Base-by-base conservation (phyloP, 1,140 invertebrate genomes). In the Drosophila sulfurigaster region DNA sequence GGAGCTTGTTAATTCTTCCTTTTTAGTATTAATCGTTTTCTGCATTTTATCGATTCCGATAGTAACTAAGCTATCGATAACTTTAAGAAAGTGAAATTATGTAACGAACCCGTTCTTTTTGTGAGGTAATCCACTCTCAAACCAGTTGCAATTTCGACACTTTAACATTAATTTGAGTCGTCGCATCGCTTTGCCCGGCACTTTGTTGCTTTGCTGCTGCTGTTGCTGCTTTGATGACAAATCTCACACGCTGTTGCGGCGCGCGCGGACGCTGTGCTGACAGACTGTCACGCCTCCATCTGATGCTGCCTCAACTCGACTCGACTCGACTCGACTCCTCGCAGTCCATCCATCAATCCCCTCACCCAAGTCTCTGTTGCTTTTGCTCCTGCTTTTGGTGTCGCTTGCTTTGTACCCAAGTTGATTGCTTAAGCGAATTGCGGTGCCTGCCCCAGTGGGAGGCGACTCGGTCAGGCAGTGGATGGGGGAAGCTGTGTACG, bases 351-450 rank as follows among this genome's bases (percentile, higher is more conserved):
- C 15, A 57, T 38, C 32, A 57, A 38, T 20, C 54, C 0, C 52
- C 52, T 15, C 52, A 32, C 1, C 41, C 41, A 43, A 38, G 2
- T 32, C 32, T 56, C 52, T 38, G 20, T 25, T 25, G 20, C 20
- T 25, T 25, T 25, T 25, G 20, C 20, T 25, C 20, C 32, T 56
- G 7, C 10, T 30, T 7, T 10, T 10, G 35, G 7, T 38, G 35
- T 32, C 20, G 11, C 28, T 35, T 38, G 15, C 15, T 57, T 20
- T 41, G 35, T 64, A 57, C 76, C 62, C 75, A 46, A 49, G 43
- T 72, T 79, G 76, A 79, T 79, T 79, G 77, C 77, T 79, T 79
- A 79, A 79, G 76, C 77, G 77, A 79, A 74, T 79, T 79, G 77
- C 45, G 76, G 69, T 54, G 51, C n/a, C 51, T 54, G 51, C 51